Percentiles rank a stretch among this genome's conserved stretches.
These are phyloP conservation scores for Zosterops japonicus DNA, from an alignment of 2,113 vertebrate species.

Conservation along the genomic window DNA sequence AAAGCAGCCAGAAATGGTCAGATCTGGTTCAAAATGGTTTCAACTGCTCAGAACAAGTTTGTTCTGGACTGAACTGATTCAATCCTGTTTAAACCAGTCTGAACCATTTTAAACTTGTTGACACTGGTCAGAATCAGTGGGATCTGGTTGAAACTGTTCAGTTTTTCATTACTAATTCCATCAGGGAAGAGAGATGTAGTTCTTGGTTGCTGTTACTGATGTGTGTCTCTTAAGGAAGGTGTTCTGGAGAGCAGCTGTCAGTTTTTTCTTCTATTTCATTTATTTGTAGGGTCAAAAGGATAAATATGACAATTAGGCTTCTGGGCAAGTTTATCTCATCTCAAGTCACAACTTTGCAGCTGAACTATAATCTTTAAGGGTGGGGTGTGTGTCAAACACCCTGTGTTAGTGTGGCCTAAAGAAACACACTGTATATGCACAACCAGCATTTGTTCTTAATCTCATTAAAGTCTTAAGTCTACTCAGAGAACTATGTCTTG, in stretches of 20 bases:
- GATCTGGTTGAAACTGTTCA: accelerated
- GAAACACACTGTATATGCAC: background rate
- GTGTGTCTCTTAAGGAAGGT: background rate
- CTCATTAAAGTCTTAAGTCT: background rate
- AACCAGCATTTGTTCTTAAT: background rate
- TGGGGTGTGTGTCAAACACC: background rate
- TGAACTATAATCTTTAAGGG: background rate
- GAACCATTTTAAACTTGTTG: accelerated
- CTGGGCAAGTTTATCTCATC: background rate
- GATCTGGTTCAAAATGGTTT: background rate
- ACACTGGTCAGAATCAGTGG: accelerated
- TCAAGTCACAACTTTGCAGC: background rate
- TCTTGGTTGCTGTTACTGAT: background rate
- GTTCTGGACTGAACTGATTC: background rate
- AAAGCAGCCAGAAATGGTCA: background rate
- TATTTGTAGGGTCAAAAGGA: background rate
- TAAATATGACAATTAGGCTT: background rate
- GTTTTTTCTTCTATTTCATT: background rate
- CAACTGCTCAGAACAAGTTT: accelerated
- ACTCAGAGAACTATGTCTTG: background rate
- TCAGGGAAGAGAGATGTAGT: background rate
- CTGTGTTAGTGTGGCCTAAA: background rate
- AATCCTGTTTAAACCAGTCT: background rate
- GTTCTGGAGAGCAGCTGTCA: background rate
- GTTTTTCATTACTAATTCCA: background rate